These are phyloP conservation scores for Oxycera nigricornis DNA, from an alignment of 2,888 invertebrate species.

Conservation along the genomic window DNA sequence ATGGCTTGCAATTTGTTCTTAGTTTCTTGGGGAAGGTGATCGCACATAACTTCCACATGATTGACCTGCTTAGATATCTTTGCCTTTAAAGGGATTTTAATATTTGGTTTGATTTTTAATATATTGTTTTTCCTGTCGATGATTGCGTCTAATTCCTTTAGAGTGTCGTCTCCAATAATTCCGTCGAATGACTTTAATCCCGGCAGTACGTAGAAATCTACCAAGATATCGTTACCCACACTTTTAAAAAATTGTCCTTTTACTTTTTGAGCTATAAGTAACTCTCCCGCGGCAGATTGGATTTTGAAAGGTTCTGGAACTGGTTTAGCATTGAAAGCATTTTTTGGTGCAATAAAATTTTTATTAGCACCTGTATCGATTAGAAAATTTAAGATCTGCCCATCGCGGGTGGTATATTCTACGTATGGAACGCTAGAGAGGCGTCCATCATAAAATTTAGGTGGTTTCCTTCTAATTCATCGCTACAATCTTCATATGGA, in stretches of 20 bases:
- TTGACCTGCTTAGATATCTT: neutral
- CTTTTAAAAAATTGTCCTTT: conserved; percentile 3
- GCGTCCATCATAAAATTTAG: conserved; percentile 42
- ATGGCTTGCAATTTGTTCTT: neutral
- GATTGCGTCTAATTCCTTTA: neutral
- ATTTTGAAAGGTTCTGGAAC: neutral
- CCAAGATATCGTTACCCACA: neutral
- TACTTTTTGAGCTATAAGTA: neutral
- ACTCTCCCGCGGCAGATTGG: conserved; percentile 4
- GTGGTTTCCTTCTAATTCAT: neutral
- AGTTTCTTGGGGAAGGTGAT: neutral
- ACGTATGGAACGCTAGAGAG: conserved; percentile 42
- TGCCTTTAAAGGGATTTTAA: conserved; percentile 8
- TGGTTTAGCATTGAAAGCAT: neutral
- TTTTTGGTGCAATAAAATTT: conserved; percentile 24
- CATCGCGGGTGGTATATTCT: conserved; percentile 30
- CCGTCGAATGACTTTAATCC: neutral
- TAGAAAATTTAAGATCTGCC: conserved; percentile 23
- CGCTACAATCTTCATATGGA: too few species aligned
- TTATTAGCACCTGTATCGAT: conserved; percentile 39
- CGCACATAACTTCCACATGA: neutral
- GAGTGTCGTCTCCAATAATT: conserved; percentile 33
- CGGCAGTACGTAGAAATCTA: neutral
- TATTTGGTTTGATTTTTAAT: neutral
- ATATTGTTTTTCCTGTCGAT: conserved; percentile 42